Base-by-base conservation (phyloP, 2,113 vertebrate species). In the Passerina amoena region DNA sequence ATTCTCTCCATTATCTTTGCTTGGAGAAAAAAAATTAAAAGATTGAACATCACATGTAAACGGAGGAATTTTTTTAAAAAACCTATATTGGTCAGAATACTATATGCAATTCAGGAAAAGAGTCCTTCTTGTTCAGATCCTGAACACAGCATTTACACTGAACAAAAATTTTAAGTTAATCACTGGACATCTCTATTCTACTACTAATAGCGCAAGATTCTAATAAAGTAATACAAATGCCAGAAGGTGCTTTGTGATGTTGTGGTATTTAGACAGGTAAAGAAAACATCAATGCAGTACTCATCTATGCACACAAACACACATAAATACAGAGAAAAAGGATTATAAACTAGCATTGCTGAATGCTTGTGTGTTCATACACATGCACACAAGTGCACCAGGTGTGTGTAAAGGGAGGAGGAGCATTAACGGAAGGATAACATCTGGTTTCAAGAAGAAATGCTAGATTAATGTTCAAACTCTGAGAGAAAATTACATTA, bases 361-460 rank as follows among this genome's bases (percentile, higher is more conserved):
- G 0, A 9, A 66, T 23, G 37, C 20, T 27, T 76, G 4, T 33
- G 21, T 12, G 22, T 16, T n/a, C 2, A 1, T 9, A 10, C 7
- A 38, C 10, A 30, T 5, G 15, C 11, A 76, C 24, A 22, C 6
- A 16, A 1, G 2, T 7, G 23, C 18, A 53, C 15, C 19, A 83
- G 15, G 19, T n/a, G 8, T 25, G 9, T 35, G 11, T 28, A 61
- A 78, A 19, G 17, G 35, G 17, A 85, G 10, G 22, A 87, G 35
- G 10, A 56, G n/a, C 31, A 64, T 25, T 37, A 86, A 48, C 9
- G 57, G 51, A 70, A 54, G 9, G 6, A 21, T 33, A 84, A 27
- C 6, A 44, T 27, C 13, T 54, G 6, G 2, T 75, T 86, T 78
- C 42, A 75, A 56, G 31, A 75, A 27, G 24, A 87, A 91, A 82